Evolutionary conservation across 2,797 vertebrate species (phyloP), one percentile per base, ranked within the genome.

Genomic region (Brachyrhaphis roseni): DNA sequence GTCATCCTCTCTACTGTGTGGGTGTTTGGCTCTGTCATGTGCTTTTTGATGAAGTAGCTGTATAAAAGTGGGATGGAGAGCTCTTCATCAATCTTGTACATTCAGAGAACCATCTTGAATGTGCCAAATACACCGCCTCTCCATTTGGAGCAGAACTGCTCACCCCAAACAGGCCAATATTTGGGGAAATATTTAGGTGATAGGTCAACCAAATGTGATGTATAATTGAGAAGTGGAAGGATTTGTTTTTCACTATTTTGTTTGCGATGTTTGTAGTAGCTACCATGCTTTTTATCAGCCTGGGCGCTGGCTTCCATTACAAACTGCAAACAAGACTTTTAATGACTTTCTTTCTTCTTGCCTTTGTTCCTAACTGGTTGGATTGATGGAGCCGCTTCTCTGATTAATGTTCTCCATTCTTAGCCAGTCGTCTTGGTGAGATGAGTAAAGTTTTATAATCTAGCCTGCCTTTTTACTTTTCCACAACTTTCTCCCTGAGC

Each of bases 21-120:
- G 90, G 87, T 83, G 87, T 87, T 93, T 75, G 78, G 79, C 87
- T 8, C 68, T 79, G 75, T 79, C 86, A 89, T 87, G 85, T 79
- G 77, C 71, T 28, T 77, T 90, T 84, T 92, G 91, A 92, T 90
- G 79, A 85, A 92, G 86, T 80, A 86, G 88, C 91, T 49, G 87
- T 81, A 81, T 84, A 85, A 82, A 87, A 81, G 57, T 12, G 34
- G 64, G 78, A 72, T 7, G 64, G 82, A 72, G 72, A 75, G 76
- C 78, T 49, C 8, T 47, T 82, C 82, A 91, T 92, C 87, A 85
- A 90, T 93, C 87, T 85, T 84, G 62, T 68, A 64, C 79, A 72
- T 78, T 84, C 73, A 86, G 79, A 86, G 82, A 88, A 82, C 86
- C 89, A 84, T 89, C 84, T 91, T 26, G 51, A 53, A 53, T 1